phyloP scores from a whole-genome alignment of 2,797 vertebrate genomes.

The Pseudochaenichthys georgianus region DNA sequence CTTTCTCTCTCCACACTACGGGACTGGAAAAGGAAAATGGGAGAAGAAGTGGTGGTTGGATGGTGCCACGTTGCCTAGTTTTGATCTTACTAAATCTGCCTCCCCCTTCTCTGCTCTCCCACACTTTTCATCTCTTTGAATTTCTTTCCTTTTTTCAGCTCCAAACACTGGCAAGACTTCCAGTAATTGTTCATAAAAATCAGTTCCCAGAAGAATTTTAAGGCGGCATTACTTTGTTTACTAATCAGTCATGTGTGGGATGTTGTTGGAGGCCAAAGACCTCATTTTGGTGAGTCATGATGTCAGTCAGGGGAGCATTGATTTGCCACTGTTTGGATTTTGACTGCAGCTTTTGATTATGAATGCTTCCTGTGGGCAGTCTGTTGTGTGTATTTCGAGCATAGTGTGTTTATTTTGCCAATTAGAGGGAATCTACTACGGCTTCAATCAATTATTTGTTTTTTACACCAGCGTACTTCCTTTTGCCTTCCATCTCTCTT shows the following conservation, averaged over 20 bases:
- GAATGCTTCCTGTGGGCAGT: conserved; percentile 39
- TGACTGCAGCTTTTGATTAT: conserved; percentile 33
- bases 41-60: conserved; percentile 44
- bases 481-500: not conserved
- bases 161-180: not conserved
- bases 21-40: conserved; percentile 69
- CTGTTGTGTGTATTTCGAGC: not conserved
- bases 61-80: conserved; percentile 56
- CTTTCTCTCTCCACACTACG: conserved; percentile 18
- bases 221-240: conserved; percentile 16
- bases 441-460: conserved; percentile 1
- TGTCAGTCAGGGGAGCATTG: not conserved
- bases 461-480: not conserved
- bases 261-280: not conserved
- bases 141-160: conserved; percentile 10
- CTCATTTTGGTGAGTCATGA: conserved; percentile 3
- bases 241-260: not conserved
- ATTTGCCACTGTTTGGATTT: conserved; percentile 35
- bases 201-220: conserved; percentile 19
- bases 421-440: not conserved
- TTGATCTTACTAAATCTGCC: conserved; percentile 62
- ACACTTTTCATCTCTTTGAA: conserved; percentile 45
- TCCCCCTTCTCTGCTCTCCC: conserved; percentile 39
- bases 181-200: conserved; percentile 2
- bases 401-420: conserved; percentile 17